phyloP scores from a whole-genome alignment of 1,140 invertebrate species.

The Onthophagus taurus region DNA sequence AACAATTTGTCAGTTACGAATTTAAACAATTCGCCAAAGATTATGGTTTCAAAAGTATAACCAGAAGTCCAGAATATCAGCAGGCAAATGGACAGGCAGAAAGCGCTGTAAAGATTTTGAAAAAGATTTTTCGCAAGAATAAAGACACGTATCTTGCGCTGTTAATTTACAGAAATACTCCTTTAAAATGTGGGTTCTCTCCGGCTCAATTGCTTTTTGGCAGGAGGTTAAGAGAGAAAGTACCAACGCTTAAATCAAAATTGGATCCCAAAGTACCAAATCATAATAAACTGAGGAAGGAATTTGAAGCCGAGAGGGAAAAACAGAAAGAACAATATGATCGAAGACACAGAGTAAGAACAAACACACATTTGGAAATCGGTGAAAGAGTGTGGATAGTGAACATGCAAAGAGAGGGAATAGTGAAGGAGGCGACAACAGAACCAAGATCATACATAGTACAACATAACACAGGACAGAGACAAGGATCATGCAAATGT shows the following conservation, averaged over 20 bases:
- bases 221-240: slow-evolving; percentile 16
- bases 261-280: slow-evolving; percentile 10
- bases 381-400: slow-evolving; percentile 10
- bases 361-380: slow-evolving; percentile 4
- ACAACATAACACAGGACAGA: not conserved
- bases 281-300: not conserved
- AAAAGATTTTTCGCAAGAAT: slow-evolving; percentile 22
- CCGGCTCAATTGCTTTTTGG: slow-evolving; percentile 18
- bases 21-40: slow-evolving; percentile 20
- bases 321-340: slow-evolving; percentile 7
- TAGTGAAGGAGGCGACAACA: not conserved
- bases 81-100: slow-evolving; percentile 15
- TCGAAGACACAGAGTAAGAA: slow-evolving; percentile 1
- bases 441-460: slow-evolving; percentile 11
- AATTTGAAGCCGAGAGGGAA: too few relatives aligned
- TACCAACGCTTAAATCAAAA: slow-evolving; percentile 18
- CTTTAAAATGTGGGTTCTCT: slow-evolving; percentile 24
- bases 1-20: slow-evolving; percentile 18
- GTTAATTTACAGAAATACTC: slow-evolving; percentile 25
- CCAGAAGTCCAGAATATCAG: slow-evolving; percentile 22
- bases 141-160: slow-evolving; percentile 19
- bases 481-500: too few relatives aligned
- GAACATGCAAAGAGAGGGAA: slow-evolving; percentile 5
- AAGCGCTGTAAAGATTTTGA: slow-evolving; percentile 21
- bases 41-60: slow-evolving; percentile 22